Evolutionary conservation across 2,888 invertebrate species (phyloP).

Genomic region (Plebejus anna): DNA sequence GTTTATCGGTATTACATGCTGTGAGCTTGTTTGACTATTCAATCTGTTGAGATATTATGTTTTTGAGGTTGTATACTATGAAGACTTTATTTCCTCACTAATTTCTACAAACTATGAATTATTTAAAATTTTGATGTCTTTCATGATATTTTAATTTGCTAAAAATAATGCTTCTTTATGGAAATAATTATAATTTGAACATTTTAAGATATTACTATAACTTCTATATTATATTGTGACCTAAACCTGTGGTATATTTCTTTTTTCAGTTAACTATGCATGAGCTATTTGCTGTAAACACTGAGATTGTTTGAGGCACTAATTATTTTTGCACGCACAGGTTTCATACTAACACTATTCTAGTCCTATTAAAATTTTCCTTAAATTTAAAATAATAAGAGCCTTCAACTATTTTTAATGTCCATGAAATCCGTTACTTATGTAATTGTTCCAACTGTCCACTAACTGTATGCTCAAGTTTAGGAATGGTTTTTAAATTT

Average conservation of each 20-base stretch:
- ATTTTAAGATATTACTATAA: background rate
- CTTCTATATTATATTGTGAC: background rate
- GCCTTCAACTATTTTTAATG: background rate
- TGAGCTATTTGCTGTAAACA: background rate
- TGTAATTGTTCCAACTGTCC: background rate
- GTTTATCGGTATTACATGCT: background rate
- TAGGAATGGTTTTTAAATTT: background rate
- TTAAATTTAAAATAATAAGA: background rate
- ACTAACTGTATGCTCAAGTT: background rate
- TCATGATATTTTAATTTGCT: background rate
- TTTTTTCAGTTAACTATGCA: background rate
- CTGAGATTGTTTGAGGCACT: background rate
- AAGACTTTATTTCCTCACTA: background rate
- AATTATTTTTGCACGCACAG: constrained; percentile 13
- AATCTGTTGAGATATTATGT: background rate
- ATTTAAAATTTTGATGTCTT: background rate
- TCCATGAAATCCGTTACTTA: background rate
- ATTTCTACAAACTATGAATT: background rate
- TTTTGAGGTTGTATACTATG: background rate
- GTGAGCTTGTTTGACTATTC: background rate
- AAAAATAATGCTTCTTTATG: background rate
- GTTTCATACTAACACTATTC: constrained; percentile 2
- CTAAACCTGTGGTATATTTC: background rate
- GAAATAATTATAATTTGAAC: background rate
- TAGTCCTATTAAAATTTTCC: background rate